These are phyloP conservation scores for Motacilla alba DNA, from an alignment of 2,113 vertebrate species.

Conservation along the genomic window DNA sequence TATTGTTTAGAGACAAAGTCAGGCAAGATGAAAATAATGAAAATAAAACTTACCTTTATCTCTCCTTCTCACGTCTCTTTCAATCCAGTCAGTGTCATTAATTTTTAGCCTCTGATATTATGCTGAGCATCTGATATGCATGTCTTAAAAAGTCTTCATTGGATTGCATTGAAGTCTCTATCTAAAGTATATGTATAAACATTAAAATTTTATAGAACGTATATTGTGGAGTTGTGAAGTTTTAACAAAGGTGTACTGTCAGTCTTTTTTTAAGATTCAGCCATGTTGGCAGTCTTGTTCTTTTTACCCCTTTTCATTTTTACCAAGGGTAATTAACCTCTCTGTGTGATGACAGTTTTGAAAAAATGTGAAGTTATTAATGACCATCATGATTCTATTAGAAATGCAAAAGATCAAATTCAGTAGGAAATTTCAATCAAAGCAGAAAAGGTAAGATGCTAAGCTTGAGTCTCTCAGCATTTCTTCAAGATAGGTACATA, in stretches of 20 bases:
- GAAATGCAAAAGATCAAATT: constrained; percentile 45
- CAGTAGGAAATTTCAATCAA: constrained; percentile 26
- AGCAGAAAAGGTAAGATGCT: neutral
- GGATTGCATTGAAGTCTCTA: neutral
- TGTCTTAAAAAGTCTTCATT: neutral
- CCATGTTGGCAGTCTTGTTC: neutral
- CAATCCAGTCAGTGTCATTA: neutral
- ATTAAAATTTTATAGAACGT: constrained; percentile 22
- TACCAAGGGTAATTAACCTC: constrained; percentile 37
- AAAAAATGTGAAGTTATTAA: constrained; percentile 47
- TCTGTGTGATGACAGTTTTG: constrained; percentile 2
- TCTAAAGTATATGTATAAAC: neutral
- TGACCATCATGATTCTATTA: constrained; percentile 6
- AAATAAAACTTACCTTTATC: neutral
- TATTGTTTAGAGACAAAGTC: neutral
- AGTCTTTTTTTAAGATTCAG: constrained; percentile 27
- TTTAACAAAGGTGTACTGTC: neutral
- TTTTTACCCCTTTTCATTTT: constrained; percentile 38
- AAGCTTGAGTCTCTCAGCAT: neutral
- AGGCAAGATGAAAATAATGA: neutral
- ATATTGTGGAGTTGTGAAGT: neutral
- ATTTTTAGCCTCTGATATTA: neutral
- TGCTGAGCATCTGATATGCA: neutral
- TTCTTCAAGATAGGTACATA: neutral
- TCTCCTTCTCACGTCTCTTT: neutral